phyloP scores from a whole-genome alignment of 2,797 vertebrate species.

The Siniperca scherzeri region DNA sequence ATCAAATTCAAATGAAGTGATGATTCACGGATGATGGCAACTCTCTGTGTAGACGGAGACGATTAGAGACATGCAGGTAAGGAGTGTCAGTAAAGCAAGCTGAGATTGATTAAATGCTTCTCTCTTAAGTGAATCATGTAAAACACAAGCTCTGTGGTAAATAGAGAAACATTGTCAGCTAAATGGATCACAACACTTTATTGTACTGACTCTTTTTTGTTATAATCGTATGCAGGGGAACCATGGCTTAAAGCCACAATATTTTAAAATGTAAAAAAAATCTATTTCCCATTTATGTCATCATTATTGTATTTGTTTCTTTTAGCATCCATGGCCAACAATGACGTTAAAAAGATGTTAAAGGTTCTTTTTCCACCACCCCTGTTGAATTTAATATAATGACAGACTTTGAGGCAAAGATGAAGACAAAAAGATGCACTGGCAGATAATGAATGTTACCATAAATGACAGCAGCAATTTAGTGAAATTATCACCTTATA shows the following conservation, averaged over 20 bases:
- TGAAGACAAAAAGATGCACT: background rate
- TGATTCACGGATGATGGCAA: background rate
- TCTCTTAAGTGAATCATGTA: conserved; percentile 11
- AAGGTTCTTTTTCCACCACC: background rate
- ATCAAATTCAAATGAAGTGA: conserved; percentile 14
- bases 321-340: background rate
- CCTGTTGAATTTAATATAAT: background rate
- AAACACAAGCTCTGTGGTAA: background rate
- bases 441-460: background rate
- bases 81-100: background rate
- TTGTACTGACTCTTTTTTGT: background rate
- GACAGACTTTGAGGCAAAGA: background rate
- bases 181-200: background rate
- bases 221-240: background rate
- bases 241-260: background rate
- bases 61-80: background rate
- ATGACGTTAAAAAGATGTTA: background rate
- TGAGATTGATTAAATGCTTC: conserved; percentile 3
- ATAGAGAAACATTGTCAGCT: background rate
- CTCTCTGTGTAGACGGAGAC: background rate
- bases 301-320: background rate
- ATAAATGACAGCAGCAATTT: background rate
- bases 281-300: no score
- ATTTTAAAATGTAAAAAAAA: background rate
- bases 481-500: background rate